Conservation (phyloP, 1,140 invertebrate species). For the Laupala kohalensis region DNA sequence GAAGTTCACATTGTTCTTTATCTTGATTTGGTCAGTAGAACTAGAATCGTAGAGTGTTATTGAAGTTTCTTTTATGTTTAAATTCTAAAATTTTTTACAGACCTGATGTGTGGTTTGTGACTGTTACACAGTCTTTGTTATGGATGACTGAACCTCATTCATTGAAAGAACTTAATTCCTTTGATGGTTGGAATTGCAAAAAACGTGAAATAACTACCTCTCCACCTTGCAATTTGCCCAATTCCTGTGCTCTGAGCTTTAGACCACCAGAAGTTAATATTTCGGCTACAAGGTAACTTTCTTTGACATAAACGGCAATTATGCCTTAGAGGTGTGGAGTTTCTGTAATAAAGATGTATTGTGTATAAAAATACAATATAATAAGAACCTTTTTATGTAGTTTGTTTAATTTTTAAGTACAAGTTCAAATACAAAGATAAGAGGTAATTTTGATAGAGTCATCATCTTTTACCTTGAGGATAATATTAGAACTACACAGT, state of each 20-base stretch:
- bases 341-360: no score
- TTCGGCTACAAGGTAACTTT: conserved; percentile 49
- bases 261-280: conserved; percentile 60
- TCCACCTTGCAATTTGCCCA: conserved; percentile 64
- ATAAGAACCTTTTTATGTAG: no score
- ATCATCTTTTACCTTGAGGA: no score
- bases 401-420: no score
- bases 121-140: conserved; percentile 73
- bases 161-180: conserved; percentile 45
- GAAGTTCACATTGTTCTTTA: no score
- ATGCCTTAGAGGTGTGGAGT: no score
- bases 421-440: no score
- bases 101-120: conserved; percentile 80
- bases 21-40: no score
- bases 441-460: no score
- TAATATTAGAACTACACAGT: no score
- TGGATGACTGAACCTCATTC: conserved; percentile 82
- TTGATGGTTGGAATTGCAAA: conserved; percentile 69
- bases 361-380: no score
- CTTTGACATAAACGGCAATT: no score
- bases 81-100: conserved; percentile 33
- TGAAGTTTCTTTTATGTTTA: not conserved
- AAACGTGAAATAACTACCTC: conserved; percentile 52
- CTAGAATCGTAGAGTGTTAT: not conserved
- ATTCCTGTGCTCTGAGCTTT: conserved; percentile 72